phyloP scores from a whole-genome alignment of 64 coral and sea anemone genomes.

The Dendrophyllia cribrosa region DNA sequence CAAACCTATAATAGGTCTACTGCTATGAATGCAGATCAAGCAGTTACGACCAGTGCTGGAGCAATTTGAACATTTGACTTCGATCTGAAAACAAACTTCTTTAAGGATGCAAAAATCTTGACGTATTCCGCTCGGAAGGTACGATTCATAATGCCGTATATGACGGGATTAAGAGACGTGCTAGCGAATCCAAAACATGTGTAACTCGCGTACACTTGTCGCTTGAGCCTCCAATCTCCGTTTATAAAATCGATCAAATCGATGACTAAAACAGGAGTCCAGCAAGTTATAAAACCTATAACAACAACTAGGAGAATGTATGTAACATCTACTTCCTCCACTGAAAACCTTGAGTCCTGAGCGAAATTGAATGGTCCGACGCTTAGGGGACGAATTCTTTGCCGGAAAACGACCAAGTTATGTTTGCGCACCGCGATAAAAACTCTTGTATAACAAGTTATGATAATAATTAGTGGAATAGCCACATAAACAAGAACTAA shows the following conservation, averaged over 20 bases:
- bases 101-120: not conserved
- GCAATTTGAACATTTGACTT: not conserved
- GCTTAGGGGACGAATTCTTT: not conserved
- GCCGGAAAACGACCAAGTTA: not conserved
- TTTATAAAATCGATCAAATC: slow-evolving; percentile 36
- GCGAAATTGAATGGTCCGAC: not conserved
- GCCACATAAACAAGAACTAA: slow-evolving; percentile 51
- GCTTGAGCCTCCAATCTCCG: not conserved
- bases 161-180: slow-evolving; percentile 5
- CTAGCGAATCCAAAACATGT: slow-evolving; percentile 35
- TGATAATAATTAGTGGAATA: slow-evolving; percentile 54
- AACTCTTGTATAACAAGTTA: slow-evolving; percentile 64
- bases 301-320: slow-evolving; percentile 4
- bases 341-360: not conserved
- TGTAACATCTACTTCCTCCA: slow-evolving; percentile 34
- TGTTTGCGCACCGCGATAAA: slow-evolving; percentile 54
- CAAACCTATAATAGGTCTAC: too few relatives aligned
- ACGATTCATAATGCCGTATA: slow-evolving; percentile 51
- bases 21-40: not conserved
- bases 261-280: slow-evolving; percentile 37
- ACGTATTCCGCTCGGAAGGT: slow-evolving; percentile 1
- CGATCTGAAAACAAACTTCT: not conserved
- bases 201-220: slow-evolving; percentile 40
- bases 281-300: slow-evolving; percentile 21
- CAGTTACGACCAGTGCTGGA: not conserved